Conservation (phyloP, 2,797 vertebrate genomes). For the Gambusia yucatana region DNA sequence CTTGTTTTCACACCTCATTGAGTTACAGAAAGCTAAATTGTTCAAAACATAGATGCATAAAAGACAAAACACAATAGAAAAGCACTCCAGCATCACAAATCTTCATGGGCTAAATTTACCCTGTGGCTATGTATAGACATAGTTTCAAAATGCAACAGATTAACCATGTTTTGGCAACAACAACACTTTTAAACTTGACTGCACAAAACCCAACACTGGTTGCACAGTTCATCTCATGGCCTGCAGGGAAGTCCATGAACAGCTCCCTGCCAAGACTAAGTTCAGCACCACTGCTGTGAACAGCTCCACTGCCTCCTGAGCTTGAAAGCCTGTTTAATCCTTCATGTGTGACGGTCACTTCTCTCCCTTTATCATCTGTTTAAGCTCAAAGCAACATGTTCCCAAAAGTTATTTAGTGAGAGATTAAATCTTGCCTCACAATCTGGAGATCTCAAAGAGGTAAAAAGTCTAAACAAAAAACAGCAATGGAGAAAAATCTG, state of each 20-base stretch:
- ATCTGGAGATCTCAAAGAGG: constrained; percentile 17
- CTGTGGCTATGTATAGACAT: neutral
- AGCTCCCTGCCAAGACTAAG: constrained; percentile 40
- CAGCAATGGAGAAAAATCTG: constrained; percentile 31
- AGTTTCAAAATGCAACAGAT: constrained; percentile 13
- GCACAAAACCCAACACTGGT: constrained; percentile 30
- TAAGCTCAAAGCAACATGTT: constrained; percentile 13
- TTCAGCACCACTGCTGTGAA: constrained; percentile 64
- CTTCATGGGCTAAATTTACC: neutral
- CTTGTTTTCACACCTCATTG: neutral
- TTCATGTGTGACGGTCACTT: constrained; percentile 13
- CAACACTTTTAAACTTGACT: constrained; percentile 1
- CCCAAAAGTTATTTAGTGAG: constrained; percentile 12
- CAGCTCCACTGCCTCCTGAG: constrained; percentile 57
- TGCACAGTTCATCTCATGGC: constrained; percentile 34
- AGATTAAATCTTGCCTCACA: constrained; percentile 27
- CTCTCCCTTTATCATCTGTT: constrained; percentile 23
- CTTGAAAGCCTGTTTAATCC: constrained; percentile 36
- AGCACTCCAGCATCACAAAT: neutral
- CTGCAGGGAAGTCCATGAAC: constrained; percentile 35
- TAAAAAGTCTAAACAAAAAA: constrained; percentile 1
- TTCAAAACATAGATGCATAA: neutral
- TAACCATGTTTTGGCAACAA: constrained; percentile 3
- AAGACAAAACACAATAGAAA: neutral
- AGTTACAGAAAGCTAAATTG: neutral